Conservation (phyloP, 2,113 vertebrate genomes). For the Aptenodytes forsteri region DNA sequence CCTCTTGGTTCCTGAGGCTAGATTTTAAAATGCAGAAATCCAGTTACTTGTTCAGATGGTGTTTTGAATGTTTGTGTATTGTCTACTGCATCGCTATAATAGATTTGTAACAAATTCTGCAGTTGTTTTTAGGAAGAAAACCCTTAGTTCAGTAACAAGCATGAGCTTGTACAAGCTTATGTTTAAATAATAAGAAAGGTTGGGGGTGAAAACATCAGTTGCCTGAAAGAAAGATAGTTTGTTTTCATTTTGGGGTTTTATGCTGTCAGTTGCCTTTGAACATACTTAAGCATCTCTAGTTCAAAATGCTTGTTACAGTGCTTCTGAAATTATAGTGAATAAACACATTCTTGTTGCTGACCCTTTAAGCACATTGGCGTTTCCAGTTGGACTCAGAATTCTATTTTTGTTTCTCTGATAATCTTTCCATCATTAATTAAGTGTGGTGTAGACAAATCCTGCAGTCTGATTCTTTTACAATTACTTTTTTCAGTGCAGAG, state of each 20-base stretch:
- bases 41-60: neutral
- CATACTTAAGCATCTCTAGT: neutral
- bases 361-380: neutral
- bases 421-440: neutral
- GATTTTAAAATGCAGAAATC: neutral
- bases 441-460: neutral
- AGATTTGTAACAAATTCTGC: neutral
- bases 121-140: neutral
- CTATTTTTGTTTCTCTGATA: neutral
- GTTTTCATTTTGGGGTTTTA: neutral
- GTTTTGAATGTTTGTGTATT: neutral
- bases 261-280: neutral
- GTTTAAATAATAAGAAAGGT: neutral
- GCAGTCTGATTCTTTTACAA: neutral
- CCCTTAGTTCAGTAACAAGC: neutral
- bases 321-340: neutral
- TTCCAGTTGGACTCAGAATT: neutral
- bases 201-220: neutral
- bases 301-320: neutral
- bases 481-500: neutral
- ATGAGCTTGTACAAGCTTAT: neutral
- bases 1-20: neutral
- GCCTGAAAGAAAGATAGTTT: neutral
- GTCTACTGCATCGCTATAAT: neutral
- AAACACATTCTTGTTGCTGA: neutral